Base-by-base conservation (phyloP, 1,140 invertebrate genomes). In the Maniola jurtina region DNA sequence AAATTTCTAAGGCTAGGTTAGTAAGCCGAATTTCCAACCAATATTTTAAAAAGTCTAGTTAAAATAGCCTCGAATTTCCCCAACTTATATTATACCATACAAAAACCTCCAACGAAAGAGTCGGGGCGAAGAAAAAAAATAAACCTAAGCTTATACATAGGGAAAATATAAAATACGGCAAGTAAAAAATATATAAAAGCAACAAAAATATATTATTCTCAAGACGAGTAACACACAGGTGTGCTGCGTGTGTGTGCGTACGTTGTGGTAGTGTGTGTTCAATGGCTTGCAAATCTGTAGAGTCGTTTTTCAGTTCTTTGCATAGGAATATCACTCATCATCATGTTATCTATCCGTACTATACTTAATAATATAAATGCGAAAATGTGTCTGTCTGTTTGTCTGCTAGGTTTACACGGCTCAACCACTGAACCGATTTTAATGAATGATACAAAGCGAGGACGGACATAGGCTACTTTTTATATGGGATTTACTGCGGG, bases 201-300 rank as follows among this genome's bases (percentile, higher is more conserved):
- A 88, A 88, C 85, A 88, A 90, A 90, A 90, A 90, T 89, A 88
- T 89, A 87, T 90, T 88, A 88, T 88, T 90, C 86, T 86, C 80
- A 83, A 87, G 84, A 86, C 81, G 81, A 76, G 78, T 71, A 50
- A 73, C 80, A 82, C 84, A 83, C 88, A 86, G 88, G 88, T 88
- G 79, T 66, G 72, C 14, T 64, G 40, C 58, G 73, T 16, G 14
- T 75, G 71, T 76, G 77, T 79, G 71, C 36, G 71, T 72, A 45
- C 8, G 52, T 48, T 72, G 54, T 73, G 65, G n/a, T 42, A 78
- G 79, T 85, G 80, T 86, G 82, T 13, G 79, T 66, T 36, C 59
- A 58, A 68, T 72, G 64, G 61, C 70, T 75, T 42, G 25, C 72
- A 68, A 63, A 52, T 62, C 50, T 10, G 15, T 81, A 70, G 85